phyloP scores from a whole-genome alignment of 2,113 vertebrate genomes.

The Fukomys damarensis region DNA sequence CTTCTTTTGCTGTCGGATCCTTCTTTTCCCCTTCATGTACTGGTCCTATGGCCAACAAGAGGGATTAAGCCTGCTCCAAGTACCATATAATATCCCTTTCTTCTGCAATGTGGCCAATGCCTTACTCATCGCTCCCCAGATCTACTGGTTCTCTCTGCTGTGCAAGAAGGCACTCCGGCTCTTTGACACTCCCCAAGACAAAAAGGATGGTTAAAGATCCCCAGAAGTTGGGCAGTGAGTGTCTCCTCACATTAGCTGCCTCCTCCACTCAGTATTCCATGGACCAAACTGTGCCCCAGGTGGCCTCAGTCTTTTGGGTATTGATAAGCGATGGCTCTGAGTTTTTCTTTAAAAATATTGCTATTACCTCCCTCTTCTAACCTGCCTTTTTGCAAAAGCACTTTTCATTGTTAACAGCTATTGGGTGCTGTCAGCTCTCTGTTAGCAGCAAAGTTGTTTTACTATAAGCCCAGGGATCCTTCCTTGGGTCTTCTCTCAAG shows the following conservation, averaged over 20 bases:
- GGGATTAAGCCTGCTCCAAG: conserved; percentile 89
- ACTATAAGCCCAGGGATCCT: background rate
- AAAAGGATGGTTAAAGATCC: conserved; percentile 78
- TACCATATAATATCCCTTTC: conserved; percentile 93
- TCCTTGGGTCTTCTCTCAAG: background rate
- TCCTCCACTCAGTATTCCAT: background rate
- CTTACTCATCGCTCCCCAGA: conserved; percentile 95
- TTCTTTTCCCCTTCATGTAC: conserved; percentile 99
- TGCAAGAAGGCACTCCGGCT: conserved; percentile 93
- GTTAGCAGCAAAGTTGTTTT: conserved; percentile 28
- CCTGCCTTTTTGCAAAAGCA: conserved; percentile 57
- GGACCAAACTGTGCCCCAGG: conserved; percentile 23
- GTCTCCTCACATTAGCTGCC: background rate
- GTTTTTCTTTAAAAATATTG: conserved; percentile 65
- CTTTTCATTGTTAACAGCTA: conserved; percentile 51
- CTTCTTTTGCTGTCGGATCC: conserved; percentile 96
- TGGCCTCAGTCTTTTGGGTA: background rate
- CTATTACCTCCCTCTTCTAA: background rate
- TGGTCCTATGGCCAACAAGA: conserved; percentile 91
- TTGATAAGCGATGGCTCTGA: conserved; percentile 56
- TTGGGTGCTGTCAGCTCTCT: conserved; percentile 16
- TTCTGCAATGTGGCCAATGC: conserved; percentile 92
- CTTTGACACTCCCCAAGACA: conserved; percentile 84
- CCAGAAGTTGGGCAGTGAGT: background rate
- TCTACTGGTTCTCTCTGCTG: conserved; percentile 98